These are phyloP conservation scores for Lasiommata megera DNA, from an alignment of 2,888 invertebrate genomes.

Conservation along the genomic window DNA sequence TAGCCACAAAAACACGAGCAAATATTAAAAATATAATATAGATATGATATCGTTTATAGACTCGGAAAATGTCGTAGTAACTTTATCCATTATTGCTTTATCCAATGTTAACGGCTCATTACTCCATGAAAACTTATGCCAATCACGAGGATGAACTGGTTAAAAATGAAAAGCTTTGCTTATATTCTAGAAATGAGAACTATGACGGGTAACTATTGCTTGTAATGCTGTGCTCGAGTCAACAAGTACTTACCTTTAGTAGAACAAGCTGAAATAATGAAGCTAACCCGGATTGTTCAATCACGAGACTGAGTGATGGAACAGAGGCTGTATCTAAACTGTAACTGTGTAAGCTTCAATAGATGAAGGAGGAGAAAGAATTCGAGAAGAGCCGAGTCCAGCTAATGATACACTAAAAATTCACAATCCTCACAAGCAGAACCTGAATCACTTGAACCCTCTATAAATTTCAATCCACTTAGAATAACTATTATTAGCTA, in stretches of 20 bases:
- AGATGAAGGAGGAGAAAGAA: no score
- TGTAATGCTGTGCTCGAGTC: background rate
- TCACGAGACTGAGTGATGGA: background rate
- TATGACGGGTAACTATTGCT: background rate
- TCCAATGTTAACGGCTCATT: background rate
- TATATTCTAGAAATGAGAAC: background rate
- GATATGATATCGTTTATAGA: background rate
- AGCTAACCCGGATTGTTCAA: background rate
- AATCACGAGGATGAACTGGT: background rate
- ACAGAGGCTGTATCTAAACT: background rate
- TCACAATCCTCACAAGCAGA: no score
- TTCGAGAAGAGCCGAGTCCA: no score
- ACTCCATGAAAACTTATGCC: background rate
- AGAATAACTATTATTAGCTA: no score
- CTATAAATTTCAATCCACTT: no score
- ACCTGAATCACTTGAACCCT: no score
- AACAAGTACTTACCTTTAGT: background rate
- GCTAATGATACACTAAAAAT: no score
- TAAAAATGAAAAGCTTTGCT: background rate
- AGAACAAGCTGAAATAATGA: background rate
- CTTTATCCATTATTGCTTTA: background rate
- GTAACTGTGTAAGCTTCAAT: background rate
- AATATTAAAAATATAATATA: constrained; percentile 32
- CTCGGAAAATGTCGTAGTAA: background rate
- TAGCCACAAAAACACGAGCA: constrained; percentile 9